Conservation (phyloP, 2,888 invertebrate species). For the Lordiphosa fenestrarum region DNA sequence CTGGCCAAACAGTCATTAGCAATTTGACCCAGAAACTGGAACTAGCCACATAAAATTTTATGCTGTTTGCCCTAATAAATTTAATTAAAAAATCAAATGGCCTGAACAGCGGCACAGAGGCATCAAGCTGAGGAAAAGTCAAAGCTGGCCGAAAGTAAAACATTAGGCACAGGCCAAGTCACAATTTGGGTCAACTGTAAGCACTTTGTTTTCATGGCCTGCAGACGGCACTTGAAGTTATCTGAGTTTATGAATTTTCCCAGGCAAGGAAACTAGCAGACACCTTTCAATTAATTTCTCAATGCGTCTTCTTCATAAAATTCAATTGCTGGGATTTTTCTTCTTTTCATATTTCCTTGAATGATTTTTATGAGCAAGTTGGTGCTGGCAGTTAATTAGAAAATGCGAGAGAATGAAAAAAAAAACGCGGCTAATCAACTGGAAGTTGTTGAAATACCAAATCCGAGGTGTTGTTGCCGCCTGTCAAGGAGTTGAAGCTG, state of each 20-base stretch:
- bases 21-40: slow-evolving; percentile 59
- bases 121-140: slow-evolving; percentile 11
- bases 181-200: slow-evolving; percentile 35
- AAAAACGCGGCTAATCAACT: slow-evolving; percentile 58
- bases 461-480: slow-evolving; percentile 43
- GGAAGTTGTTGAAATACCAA: slow-evolving; percentile 47
- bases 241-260: slow-evolving; percentile 28
- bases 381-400: slow-evolving; percentile 63
- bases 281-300: slow-evolving; percentile 60
- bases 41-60: slow-evolving; percentile 64
- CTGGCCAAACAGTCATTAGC: slow-evolving; percentile 52
- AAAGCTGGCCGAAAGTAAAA: slow-evolving; percentile 4
- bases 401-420: slow-evolving; percentile 31
- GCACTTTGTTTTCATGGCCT: slow-evolving; percentile 33
- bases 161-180: slow-evolving; percentile 12
- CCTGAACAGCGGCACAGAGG: slow-evolving; percentile 13
- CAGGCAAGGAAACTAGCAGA: background rate
- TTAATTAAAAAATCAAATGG: slow-evolving; percentile 45
- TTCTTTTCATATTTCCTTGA: slow-evolving; percentile 18
- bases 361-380: slow-evolving; percentile 54
- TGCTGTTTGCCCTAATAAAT: slow-evolving; percentile 67
- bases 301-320: slow-evolving; percentile 44
- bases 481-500: slow-evolving; percentile 8
- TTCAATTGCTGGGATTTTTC: slow-evolving; percentile 44
- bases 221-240: slow-evolving; percentile 29